Conservation (phyloP, 2,113 vertebrate species). For the Coturnix japonica region DNA sequence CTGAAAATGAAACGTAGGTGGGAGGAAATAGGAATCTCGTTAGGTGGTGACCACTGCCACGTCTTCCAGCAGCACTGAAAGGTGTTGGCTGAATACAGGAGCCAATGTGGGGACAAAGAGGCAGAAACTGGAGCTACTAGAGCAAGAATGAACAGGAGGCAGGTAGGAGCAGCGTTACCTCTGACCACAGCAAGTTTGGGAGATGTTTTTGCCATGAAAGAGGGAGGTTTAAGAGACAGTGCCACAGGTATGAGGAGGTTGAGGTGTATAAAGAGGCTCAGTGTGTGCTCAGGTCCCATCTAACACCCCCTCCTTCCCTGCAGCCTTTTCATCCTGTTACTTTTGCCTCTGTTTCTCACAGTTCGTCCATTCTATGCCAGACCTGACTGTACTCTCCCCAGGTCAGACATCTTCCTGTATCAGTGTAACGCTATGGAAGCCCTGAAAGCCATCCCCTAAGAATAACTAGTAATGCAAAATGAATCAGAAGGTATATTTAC, state of each 20-base stretch:
- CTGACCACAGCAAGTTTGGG: neutral
- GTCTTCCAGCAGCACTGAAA: neutral
- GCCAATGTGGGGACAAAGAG: fast-evolving
- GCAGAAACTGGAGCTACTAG: neutral
- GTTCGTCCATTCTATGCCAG: fast-evolving
- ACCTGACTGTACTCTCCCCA: fast-evolving
- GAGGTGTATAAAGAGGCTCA: neutral
- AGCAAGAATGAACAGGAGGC: neutral
- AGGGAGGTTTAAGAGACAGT: neutral
- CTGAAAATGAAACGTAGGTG: neutral
- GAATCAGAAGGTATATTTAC: neutral
- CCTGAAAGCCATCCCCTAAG: fast-evolving
- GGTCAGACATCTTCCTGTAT: neutral
- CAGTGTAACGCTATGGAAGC: fast-evolving
- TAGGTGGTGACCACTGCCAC: neutral
- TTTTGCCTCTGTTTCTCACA: neutral
- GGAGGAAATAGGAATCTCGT: neutral
- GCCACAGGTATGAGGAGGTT: neutral
- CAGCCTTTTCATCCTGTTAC: neutral
- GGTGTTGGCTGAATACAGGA: neutral
- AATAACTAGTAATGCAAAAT: neutral
- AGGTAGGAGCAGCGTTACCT: neutral
- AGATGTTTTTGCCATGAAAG: neutral
- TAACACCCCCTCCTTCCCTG: fast-evolving
- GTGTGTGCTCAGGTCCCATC: fast-evolving